Base-by-base conservation (phyloP, 1,140 invertebrate species). In the Cataglyphis hispanica region DNA sequence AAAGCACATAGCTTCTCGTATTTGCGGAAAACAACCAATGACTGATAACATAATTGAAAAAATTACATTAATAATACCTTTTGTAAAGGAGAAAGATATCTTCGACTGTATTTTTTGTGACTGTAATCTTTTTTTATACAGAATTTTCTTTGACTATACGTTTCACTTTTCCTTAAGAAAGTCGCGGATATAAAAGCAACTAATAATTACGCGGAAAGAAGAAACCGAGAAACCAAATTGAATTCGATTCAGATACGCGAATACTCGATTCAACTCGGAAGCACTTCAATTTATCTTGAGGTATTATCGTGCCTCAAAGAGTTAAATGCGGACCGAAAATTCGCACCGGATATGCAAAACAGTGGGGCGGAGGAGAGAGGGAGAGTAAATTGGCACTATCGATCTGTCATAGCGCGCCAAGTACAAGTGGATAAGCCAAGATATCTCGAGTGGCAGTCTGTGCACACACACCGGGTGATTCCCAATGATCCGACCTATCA, bases 401-500 rank as follows among this genome's bases (percentile, higher is more conserved):
- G 78, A 83, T 83, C 67, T 83, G 78, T 34, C 37, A 46, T 83
- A 43, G 78, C 78, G 60, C 58, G 43, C 78, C 22, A 83, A 83
- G 78, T 83, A 83, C 78, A 83, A 83, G 78, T 83, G 78, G 78
- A 83, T 74, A 46, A 83, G 37, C 78, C 78, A 83, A 83, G 78
- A 83, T 83, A 83, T 83, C 67, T 83, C 78, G 78, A 83, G 78
- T 83, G 78, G 67, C 78, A 83, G 78, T 56, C 31, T 61, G 78
- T 61, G 31, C 31, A 74, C 63, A 67, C 43, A 80, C 67, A 83
- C 27, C 67, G 67, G 40, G 67, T 83, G 78, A 83, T 83, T 83
- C 16, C 67, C 78, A 83, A 83, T 74, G 67, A 83, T 83, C 53
- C 37, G 50, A 83, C 78, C 78, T 83, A 83, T 83, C 78, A 83